A percentile compares a stretch with the other conserved stretches of the same genome.
Evolutionary conservation across 2,113 vertebrate species (phyloP).

Genomic region (Elephas maximus): DNA sequence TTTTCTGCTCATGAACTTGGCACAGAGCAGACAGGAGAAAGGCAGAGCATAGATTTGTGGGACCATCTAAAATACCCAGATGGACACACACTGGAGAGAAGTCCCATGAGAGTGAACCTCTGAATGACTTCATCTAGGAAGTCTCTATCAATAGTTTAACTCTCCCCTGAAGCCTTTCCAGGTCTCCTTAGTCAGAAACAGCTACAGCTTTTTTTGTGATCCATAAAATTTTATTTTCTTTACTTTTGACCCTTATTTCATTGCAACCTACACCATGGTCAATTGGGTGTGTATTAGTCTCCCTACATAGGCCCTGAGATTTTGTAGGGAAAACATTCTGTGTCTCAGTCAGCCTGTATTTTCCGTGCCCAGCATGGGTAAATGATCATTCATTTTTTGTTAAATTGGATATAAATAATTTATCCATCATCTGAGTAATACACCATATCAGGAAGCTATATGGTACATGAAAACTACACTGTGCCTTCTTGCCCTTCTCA

Average conservation of each 20-base stretch:
- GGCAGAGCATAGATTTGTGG: background rate
- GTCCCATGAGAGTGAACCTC: background rate
- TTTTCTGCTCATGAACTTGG: background rate
- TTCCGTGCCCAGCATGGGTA: background rate
- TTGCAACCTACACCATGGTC: background rate
- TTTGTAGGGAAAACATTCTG: background rate
- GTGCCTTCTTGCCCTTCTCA: background rate
- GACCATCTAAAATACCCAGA: background rate
- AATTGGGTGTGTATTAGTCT: background rate
- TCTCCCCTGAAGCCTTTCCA: background rate
- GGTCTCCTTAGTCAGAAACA: background rate
- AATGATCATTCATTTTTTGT: slow-evolving; percentile 6
- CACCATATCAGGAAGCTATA: background rate
- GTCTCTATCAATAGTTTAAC: background rate
- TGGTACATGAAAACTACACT: background rate
- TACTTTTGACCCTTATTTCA: background rate
- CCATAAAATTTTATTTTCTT: background rate
- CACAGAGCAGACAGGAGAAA: background rate
- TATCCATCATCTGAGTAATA: slow-evolving; percentile 8
- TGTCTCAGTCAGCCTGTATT: slow-evolving; percentile 15
- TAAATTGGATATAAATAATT: slow-evolving; percentile 54
- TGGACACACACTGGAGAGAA: accelerated
- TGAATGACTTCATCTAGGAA: background rate
- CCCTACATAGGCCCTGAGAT: background rate
- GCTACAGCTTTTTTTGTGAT: background rate